These are phyloP conservation scores for Holcopasites calliopsidis DNA, from an alignment of 1,140 invertebrate genomes.

Conservation along the genomic window DNA sequence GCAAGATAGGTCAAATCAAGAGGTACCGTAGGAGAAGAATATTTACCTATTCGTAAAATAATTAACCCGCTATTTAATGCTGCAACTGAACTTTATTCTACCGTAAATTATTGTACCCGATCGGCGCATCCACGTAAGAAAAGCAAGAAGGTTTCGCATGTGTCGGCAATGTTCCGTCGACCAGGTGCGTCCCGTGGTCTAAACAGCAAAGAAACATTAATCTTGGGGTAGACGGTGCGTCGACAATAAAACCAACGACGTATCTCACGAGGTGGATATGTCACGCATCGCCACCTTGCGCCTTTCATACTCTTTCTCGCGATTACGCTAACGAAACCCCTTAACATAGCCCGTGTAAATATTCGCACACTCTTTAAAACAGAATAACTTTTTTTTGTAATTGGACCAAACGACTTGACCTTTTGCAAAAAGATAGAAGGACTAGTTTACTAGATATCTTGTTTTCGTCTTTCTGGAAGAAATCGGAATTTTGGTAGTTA, in stretches of 20 bases:
- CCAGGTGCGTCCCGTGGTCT: neutral
- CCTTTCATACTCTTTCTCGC: slow-evolving; percentile 7
- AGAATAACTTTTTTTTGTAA: no score
- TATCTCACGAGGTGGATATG: slow-evolving; percentile 29
- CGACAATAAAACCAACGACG: slow-evolving; percentile 37
- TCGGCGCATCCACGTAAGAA: neutral
- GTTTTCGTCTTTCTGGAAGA: no score
- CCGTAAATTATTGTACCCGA: neutral
- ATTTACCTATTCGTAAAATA: neutral
- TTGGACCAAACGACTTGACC: no score
- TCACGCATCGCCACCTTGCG: slow-evolving; percentile 16
- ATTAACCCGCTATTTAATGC: no score
- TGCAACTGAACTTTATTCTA: neutral
- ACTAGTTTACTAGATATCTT: no score
- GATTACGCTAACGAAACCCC: slow-evolving; percentile 10
- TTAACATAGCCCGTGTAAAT: no score
- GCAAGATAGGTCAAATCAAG: no score
- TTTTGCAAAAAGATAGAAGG: no score
- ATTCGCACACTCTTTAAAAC: no score
- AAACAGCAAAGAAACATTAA: slow-evolving; percentile 29
- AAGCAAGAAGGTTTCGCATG: neutral
- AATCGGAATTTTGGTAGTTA: no score
- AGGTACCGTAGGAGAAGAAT: no score
- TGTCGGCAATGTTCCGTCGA: no score
- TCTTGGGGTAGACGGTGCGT: slow-evolving; percentile 23